Base-by-base conservation (phyloP, 2,113 vertebrate species). In the Epinephelus moara region DNA sequence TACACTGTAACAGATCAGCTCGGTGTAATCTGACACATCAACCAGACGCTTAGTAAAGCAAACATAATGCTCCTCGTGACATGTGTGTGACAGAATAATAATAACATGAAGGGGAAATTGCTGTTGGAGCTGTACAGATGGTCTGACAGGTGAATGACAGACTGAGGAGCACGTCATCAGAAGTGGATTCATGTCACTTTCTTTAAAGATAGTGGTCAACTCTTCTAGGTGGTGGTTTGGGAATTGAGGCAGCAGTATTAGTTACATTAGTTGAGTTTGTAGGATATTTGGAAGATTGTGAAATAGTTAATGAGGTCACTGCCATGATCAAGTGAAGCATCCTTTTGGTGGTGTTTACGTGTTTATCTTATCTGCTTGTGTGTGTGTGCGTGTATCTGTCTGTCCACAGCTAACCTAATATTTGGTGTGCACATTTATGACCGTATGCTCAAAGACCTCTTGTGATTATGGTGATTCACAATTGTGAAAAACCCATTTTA, bases 1-100 rank as follows among this genome's bases (percentile, higher is more conserved):
- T 52, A 30, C 37, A 60, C 49, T 49, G 50, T 12, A 33, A 49
- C n/a, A 56, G 76, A 57, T 82, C 75, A 56, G 30, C 40, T 47
- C 1, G 0, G 40, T 69, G 53, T 61, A 69, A 78, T 59, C 62
- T 71, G 70, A 84, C 82, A 68, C 78, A 56, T 47, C 56, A 63
- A 61, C 66, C 45, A 30, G 53, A 77, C 40, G 1, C 60, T 57
- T 1, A 71, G 64, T 5, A n/a, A 49, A 27, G 42, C 19, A 57
- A 64, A 75, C 57, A 27, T 21, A 37, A 67, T 37, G 52, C 49
- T 49, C 33, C 2, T 27, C 4, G 15, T 33, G 49, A 50, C 27
- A 8, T 19, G 17, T 21, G 7, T 70, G 40, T 30, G 42, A 60
- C 23, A 47, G 30, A 33, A 52, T n/a, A 19, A 63, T 9, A 45